A percentile compares a stretch with the other conserved stretches of the same genome.
These are phyloP conservation scores for Thera britannica DNA, from an alignment of 2,888 invertebrate genomes.

Conservation along the genomic window DNA sequence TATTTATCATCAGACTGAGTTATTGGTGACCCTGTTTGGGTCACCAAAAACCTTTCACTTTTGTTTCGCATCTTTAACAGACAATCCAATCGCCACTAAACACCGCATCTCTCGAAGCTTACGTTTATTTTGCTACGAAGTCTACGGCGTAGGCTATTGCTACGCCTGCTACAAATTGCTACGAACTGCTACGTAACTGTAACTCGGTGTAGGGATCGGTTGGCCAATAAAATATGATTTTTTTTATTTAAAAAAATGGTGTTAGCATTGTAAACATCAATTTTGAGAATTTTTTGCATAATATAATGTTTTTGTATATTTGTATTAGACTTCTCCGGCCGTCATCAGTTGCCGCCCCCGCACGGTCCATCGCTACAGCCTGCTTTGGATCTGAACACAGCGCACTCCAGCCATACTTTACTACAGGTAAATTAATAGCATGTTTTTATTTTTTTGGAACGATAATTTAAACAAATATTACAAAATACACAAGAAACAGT, in stretches of 20 bases:
- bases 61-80: too few species aligned
- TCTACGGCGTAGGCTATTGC: slow-evolving; percentile 4
- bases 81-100: neutral
- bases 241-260: too few species aligned
- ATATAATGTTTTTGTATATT: slow-evolving; percentile 7
- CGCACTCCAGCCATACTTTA: slow-evolving; percentile 71
- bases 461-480: too few species aligned
- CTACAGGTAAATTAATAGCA: slow-evolving; percentile 59
- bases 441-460: too few species aligned
- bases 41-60: too few species aligned
- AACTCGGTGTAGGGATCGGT: neutral
- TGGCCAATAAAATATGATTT: too few species aligned
- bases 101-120: neutral
- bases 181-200: neutral
- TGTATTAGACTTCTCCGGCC: slow-evolving; percentile 57
- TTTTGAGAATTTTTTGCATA: neutral
- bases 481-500: too few species aligned
- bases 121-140: neutral
- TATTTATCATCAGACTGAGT: too few species aligned
- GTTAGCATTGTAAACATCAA: neutral
- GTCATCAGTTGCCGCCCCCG: slow-evolving; percentile 58
- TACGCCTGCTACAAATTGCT: neutral
- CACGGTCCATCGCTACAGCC: slow-evolving; percentile 64
- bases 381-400: slow-evolving; percentile 65
- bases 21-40: too few species aligned